phyloP scores from a whole-genome alignment of 2,888 invertebrate species.

The Dione juno region DNA sequence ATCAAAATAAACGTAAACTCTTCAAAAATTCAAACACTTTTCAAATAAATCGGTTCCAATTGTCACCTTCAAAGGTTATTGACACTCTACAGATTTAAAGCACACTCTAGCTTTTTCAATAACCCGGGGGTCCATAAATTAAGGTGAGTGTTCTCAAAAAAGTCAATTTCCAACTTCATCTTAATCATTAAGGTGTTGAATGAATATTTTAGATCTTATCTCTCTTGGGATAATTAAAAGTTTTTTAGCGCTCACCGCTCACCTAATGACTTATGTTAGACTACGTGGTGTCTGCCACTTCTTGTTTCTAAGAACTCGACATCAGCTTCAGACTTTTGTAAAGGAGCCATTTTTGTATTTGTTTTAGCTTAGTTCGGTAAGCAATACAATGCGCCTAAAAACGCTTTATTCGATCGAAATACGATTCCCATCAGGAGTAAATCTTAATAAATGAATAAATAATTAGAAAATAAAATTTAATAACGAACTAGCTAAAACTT shows the following conservation, averaged over 20 bases:
- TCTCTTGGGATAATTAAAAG: conserved; percentile 29
- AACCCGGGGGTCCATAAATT: conserved; percentile 55
- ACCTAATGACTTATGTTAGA: background rate
- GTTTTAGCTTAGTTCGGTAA: too few relatives aligned
- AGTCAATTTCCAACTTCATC: conserved; percentile 49
- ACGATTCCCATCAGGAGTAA: too few relatives aligned
- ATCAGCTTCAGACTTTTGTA: too few relatives aligned
- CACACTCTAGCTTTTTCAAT: conserved; percentile 50
- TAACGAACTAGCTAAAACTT: too few relatives aligned
- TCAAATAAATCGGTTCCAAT: conserved; percentile 32
- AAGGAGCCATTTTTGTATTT: too few relatives aligned
- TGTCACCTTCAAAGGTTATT: conserved; percentile 43
- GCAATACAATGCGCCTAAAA: too few relatives aligned
- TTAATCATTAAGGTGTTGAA: conserved; percentile 45
- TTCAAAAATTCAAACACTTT: conserved; percentile 14
- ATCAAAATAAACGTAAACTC: background rate
- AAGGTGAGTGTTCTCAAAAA: conserved; percentile 49
- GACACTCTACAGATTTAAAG: conserved; percentile 43
- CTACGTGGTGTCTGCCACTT: background rate
- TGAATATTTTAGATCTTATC: conserved; percentile 39
- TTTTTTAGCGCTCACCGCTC: conserved; percentile 14
- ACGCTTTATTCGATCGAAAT: too few relatives aligned
- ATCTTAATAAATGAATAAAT: too few relatives aligned
- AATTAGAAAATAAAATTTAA: too few relatives aligned
- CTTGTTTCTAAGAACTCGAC: too few relatives aligned